Percentiles rank a stretch among this genome's conserved stretches.
phyloP scores from a whole-genome alignment of 2,888 invertebrate genomes.

The Agrotis clavis region DNA sequence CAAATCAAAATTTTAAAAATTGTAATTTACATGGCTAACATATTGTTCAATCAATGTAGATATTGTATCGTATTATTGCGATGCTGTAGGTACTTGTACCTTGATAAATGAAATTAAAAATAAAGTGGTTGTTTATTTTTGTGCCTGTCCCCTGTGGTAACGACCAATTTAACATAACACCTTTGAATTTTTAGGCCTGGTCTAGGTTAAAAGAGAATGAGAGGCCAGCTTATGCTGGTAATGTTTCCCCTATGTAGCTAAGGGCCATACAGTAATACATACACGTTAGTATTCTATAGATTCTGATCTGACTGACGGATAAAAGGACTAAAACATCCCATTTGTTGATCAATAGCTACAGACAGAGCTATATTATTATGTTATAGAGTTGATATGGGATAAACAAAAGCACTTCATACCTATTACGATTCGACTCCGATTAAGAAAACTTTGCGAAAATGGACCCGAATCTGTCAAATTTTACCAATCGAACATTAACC shows the following conservation, averaged over 20 bases:
- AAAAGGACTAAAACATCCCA: not conserved
- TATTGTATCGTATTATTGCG: conserved; percentile 62
- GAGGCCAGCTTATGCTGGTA: not conserved
- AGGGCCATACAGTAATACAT: not conserved
- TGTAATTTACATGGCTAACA: conserved; percentile 51
- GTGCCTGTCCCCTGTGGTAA: not conserved
- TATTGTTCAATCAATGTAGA: conserved; percentile 70
- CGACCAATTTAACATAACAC: not conserved
- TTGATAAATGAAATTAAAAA: conserved; percentile 82
- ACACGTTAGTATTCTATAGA: not conserved
- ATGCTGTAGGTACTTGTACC: conserved; percentile 80
- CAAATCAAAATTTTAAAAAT: conserved; percentile 47
- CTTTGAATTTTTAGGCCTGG: not conserved
- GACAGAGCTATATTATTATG: not conserved
- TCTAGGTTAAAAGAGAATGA: not conserved
- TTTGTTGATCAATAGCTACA: not conserved
- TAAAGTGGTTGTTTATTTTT: conserved; percentile 61
- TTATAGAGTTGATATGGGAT: not conserved
- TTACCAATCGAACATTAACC: no score
- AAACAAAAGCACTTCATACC: not conserved
- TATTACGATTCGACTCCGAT: not conserved
- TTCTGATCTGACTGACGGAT: no score
- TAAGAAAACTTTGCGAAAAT: not conserved
- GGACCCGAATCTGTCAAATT: no score
- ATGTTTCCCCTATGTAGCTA: not conserved